Evolutionary conservation across 35 echinoderm and acorn worm genomes (phyloP), one percentile per base, ranked within the genome.

Genomic region (Patiria miniata): DNA sequence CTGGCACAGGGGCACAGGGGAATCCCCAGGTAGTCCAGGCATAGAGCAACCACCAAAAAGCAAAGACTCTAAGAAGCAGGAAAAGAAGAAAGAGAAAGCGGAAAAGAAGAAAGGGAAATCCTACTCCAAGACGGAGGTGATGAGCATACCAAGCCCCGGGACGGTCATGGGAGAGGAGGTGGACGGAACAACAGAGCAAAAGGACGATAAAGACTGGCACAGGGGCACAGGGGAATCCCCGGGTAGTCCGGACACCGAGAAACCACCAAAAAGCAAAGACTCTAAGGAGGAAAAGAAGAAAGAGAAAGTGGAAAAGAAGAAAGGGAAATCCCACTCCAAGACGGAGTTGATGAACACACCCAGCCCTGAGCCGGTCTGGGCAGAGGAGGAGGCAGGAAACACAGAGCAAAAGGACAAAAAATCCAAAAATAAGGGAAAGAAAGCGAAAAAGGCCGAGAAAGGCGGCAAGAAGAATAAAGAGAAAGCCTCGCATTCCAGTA

Each of bases 401-500:
- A 53, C 34, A 18, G 40, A 80, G 44, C 36, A 80, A 19, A 21
- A 26, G 37, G 76, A 87, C 29, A 47, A 47, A 79, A 88, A 78
- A 37, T 32, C 77, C 17, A 78, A 78, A 78, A 39, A 36, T 16
- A 78, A 78, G 77, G 86, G 52, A 53, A 65, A 78, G 39, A 39
- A 78, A 36, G 77, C 33, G 1, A 78, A 78, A 30, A 78, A 78
- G 34, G n/a, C n/a, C 6, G 54, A 77, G 21, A 89, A 89, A 79
- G 81, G 68, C 42, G 87, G 81, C 39, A 90, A 90, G 36, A 90
- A 90, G 32, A 8, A 52, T 23, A 90, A 90, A 55, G 68, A 83
- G 2, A 83, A 90, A 79, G 39, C 23, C 18, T 51, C 10, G 29
- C 65, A 73, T 73, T 73, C 65, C 65, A 36, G 65, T 16, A 34